Conservation (phyloP, 2,797 vertebrate species). For the Argya squamiceps region DNA sequence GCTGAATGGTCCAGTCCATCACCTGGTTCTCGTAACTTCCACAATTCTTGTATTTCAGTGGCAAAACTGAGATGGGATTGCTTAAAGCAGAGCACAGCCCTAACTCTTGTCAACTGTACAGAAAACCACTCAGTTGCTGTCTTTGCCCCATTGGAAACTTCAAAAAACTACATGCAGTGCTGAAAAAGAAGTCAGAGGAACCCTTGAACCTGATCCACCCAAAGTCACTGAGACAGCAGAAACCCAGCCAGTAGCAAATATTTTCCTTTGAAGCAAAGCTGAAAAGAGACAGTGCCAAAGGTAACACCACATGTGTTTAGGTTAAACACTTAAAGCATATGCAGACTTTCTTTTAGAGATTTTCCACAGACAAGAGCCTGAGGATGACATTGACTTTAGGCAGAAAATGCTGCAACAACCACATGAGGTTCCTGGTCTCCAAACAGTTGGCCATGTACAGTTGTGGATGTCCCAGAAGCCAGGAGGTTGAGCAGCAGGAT, state of each 20-base stretch:
- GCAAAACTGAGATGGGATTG: background rate
- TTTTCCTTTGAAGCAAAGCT: background rate
- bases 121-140: accelerated
- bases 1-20: background rate
- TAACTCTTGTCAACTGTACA: background rate
- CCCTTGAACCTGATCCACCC: background rate
- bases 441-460: accelerated
- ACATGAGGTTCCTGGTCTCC: background rate
- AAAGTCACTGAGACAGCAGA: background rate
- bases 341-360: background rate
- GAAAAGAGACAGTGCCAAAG: background rate
- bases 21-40: background rate
- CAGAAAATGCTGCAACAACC: background rate
- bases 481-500: background rate
- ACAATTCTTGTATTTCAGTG: background rate
- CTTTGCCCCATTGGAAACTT: background rate
- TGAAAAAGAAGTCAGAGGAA: background rate
- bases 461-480: background rate
- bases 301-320: background rate
- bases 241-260: background rate
- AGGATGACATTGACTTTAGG: background rate
- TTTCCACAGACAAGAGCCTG: background rate
- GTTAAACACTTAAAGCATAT: background rate
- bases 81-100: background rate
- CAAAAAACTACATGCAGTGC: background rate